Conservation (phyloP, 2,888 invertebrate species). For the Phasia obesa region DNA sequence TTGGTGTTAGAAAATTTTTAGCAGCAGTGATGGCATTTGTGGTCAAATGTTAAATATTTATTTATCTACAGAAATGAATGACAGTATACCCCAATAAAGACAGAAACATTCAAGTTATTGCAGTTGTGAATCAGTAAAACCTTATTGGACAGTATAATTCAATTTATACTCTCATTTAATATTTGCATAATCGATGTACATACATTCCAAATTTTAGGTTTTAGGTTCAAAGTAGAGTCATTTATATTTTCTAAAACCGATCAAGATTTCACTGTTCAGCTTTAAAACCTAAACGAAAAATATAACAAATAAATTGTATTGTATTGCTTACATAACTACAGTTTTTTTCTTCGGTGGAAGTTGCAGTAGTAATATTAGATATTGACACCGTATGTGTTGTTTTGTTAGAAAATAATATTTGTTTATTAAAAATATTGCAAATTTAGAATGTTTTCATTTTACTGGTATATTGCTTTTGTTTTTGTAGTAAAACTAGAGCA, state of each 20-base stretch:
- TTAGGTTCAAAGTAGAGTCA: not conserved
- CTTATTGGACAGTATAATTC: not conserved
- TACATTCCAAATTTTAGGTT: not conserved
- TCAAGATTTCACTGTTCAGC: not conserved
- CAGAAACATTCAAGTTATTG: not conserved
- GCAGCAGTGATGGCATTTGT: constrained; percentile 53
- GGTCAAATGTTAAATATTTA: constrained; percentile 66
- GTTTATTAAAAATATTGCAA: not conserved
- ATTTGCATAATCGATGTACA: not conserved
- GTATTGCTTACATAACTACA: not conserved
- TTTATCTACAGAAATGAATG: constrained; percentile 41
- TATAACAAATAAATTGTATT: not conserved
- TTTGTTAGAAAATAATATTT: not conserved
- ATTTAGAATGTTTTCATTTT: not conserved
- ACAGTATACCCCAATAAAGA: not conserved
- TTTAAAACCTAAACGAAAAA: not conserved
- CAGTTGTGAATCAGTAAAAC: constrained; percentile 7
- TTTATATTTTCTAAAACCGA: not conserved
- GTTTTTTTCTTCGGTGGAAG: not conserved
- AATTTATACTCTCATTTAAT: not conserved
- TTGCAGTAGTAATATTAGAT: not conserved
- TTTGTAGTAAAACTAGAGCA: not conserved
- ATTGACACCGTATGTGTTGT: not conserved
- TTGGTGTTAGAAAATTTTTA: constrained; percentile 29
- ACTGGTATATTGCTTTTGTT: not conserved